Base-by-base conservation (phyloP, 92 coral and sea anemone species). In the Parazoanthus atlanticus region DNA sequence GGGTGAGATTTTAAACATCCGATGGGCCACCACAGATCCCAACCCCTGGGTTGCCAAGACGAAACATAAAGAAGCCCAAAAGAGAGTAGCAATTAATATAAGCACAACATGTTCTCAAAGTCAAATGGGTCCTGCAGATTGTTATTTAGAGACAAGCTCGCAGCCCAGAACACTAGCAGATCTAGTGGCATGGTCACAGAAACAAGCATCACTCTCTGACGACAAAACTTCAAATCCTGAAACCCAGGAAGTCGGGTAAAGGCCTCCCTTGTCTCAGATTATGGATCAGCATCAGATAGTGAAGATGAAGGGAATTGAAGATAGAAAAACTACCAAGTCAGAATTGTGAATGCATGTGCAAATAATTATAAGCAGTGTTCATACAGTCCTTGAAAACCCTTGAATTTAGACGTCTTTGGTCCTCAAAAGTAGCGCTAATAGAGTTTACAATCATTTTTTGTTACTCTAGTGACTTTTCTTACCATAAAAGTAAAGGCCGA, bases 21-120 rank as follows among this genome's bases (percentile, higher is more conserved):
- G 98, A 21, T 95, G 98, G 98, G 98, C 98, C 0, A 93, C 96
- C 38, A 76, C 90, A 49, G 96, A 95, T 76, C 96, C 98, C 8
- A 95, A 95, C 33, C 98, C 98, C 1, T 92, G 96, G 96, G 92
- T 89, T 71, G 84, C 78, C 29, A 93, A 90, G 65, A 86, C 93
- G 8, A 95, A 95, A 88, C 72, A 77, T 54, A 54, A 30, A 36
- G 84, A 49, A 41, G 82, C 89, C 78, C 91, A 92, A 74, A 92
- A 90, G 70, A 81, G 75, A 85, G 66, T 91, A 47, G 85, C 81
- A 12, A n/a, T n/a, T n/a, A n/a, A n/a, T n/a, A n/a, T n/a, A n/a
- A n/a, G n/a, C n/a, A n/a, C n/a, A n/a, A n/a, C n/a, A n/a, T n/a
- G n/a, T n/a, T n/a, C n/a, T n/a, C 72, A 72, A 47, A 52, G 17